Conservation (phyloP, 2,113 vertebrate species). For the Odocoileus virginianus region DNA sequence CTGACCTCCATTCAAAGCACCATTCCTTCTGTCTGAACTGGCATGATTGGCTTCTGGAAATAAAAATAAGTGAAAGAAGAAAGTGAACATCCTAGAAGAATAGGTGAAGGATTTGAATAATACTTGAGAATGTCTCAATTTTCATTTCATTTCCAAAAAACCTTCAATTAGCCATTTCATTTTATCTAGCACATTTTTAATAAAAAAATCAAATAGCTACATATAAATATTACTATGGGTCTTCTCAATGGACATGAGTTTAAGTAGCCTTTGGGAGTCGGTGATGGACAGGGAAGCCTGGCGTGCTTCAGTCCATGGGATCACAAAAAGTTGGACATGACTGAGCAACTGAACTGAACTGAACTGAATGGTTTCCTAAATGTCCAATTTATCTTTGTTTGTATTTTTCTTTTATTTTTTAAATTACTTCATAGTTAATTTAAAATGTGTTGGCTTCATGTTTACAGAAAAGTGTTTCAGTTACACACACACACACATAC, state of each 20-base stretch:
- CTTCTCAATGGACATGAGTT: background rate
- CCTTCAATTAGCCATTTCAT: background rate
- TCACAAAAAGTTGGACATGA: background rate
- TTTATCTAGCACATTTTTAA: background rate
- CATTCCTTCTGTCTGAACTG: background rate
- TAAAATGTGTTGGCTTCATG: background rate
- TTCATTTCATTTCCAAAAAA: background rate
- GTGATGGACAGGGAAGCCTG: background rate
- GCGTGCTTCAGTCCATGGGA: rapidly evolving
- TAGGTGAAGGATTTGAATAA: background rate
- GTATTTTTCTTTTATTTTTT: background rate
- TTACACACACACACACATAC: background rate
- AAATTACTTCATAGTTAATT: background rate
- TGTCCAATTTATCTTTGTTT: background rate
- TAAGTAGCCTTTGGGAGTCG: background rate
- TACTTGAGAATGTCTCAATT: background rate
- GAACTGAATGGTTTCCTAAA: background rate
- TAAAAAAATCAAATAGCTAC: background rate
- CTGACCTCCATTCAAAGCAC: background rate
- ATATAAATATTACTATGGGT: background rate
- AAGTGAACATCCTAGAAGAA: background rate
- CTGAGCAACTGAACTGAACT: background rate
- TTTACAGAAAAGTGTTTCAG: background rate
- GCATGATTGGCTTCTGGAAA: background rate
- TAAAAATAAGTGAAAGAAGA: background rate